Conservation (phyloP, 2,113 vertebrate species). For the Elachura formosa region DNA sequence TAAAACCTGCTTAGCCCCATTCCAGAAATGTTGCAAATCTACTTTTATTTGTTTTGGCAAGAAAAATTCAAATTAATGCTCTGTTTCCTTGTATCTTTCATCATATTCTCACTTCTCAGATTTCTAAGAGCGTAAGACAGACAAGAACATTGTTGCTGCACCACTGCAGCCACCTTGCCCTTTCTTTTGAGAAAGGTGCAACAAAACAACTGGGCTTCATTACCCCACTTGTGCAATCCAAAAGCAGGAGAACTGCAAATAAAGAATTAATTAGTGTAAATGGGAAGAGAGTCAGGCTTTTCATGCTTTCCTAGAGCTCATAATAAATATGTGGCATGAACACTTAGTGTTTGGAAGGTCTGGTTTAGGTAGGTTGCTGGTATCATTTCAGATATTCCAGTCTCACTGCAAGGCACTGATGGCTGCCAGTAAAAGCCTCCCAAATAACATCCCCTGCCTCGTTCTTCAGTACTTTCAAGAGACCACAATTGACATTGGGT, state of each 20-base stretch:
- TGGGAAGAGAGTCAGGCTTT: background rate
- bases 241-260: background rate
- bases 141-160: background rate
- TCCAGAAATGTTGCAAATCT: background rate
- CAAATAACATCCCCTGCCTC: background rate
- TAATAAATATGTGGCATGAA: background rate
- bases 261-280: background rate
- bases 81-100: background rate
- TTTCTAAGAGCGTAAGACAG: background rate
- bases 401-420: background rate
- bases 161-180: background rate
- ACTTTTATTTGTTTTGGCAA: background rate
- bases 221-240: background rate
- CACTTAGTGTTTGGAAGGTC: background rate
- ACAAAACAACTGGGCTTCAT: background rate
- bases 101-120: background rate
- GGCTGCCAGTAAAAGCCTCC: background rate
- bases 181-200: background rate
- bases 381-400: background rate
- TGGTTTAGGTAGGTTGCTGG: background rate
- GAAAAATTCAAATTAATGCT: background rate
- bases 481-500: rapidly evolving
- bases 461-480: background rate
- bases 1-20: background rate
- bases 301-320: background rate